Percentiles rank a stretch among this genome's conserved stretches.
phyloP scores from a whole-genome alignment of 2,113 vertebrate species.

The rabbit (Oryctolagus cuniculus) region mOryCun1.1 NC_091436.1:108109501-108110000 shows the following conservation, averaged over 20 bases:
- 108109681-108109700: neutral
- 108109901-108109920: neutral
- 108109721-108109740: neutral
- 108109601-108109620: neutral
- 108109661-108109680: neutral
- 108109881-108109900: neutral
- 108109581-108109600: neutral
- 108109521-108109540: neutral
- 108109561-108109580: neutral
- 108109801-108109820: neutral
- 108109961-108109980: neutral
- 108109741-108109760: neutral
- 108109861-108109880: neutral
- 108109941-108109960: neutral
- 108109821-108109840: neutral
- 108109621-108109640: neutral
- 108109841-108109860: neutral
- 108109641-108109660: neutral
- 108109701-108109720: neutral
- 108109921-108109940: neutral
- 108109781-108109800: neutral
- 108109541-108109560: neutral
- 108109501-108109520: neutral
- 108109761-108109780: neutral
- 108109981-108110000: neutral